phyloP scores from a whole-genome alignment of 1,140 invertebrate genomes.

The Cataglyphis hispanica region DNA sequence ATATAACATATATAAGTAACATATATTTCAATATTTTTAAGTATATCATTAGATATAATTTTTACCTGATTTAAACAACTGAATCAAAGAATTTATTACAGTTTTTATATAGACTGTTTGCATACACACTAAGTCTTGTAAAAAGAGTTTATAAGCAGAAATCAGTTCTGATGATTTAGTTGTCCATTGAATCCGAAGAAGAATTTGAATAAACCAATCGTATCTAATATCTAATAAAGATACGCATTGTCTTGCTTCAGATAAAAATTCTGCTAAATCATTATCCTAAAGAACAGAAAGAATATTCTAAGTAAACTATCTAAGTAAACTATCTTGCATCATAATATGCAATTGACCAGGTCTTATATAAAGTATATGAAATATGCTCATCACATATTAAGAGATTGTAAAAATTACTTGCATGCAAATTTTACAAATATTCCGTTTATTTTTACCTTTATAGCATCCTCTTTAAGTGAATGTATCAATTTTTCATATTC shows the following conservation, averaged over 20 bases:
- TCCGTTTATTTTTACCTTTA: slow-evolving; percentile 81
- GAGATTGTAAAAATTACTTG: background rate
- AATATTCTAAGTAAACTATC: background rate
- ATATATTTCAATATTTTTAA: slow-evolving; percentile 68
- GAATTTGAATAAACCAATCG: slow-evolving; percentile 88
- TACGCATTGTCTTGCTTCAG: slow-evolving; percentile 88
- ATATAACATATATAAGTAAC: slow-evolving; percentile 45
- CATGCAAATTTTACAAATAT: background rate
- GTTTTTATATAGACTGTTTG: slow-evolving; percentile 88
- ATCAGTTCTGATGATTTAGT: slow-evolving; percentile 85
- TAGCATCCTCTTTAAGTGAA: slow-evolving; percentile 80
- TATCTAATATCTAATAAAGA: slow-evolving; percentile 87
- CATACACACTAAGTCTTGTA: slow-evolving; percentile 88
- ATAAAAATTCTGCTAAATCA: slow-evolving; percentile 87
- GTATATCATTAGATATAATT: slow-evolving; percentile 32
- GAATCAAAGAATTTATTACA: slow-evolving; percentile 88
- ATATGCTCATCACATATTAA: background rate
- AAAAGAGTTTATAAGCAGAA: slow-evolving; percentile 88
- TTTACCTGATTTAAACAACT: slow-evolving; percentile 87
- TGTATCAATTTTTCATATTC: slow-evolving; percentile 83
- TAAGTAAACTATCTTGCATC: background rate
- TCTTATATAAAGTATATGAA: background rate
- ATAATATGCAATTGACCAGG: slow-evolving; percentile 17
- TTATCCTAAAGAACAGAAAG: slow-evolving; percentile 84
- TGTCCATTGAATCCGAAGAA: slow-evolving; percentile 88